Base-by-base conservation (phyloP, 2,888 invertebrate species). In the Mycalesis mineus region DNA sequence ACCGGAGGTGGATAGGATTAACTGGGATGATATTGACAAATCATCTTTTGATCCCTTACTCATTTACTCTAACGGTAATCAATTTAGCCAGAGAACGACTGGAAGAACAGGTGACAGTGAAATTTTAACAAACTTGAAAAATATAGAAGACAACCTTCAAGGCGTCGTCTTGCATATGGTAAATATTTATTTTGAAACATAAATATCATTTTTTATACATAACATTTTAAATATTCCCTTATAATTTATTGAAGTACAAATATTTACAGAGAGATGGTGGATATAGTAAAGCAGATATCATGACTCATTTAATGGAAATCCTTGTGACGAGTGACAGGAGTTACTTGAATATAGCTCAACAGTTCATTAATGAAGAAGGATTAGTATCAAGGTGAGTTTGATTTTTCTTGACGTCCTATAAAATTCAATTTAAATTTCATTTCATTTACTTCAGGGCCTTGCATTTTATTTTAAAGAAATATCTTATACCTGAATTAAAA, bases 31-130 rank as follows among this genome's bases (percentile, higher is more conserved):
- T 36, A 77, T 88, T 37, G 74, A 91, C 51, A 74, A 84, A 54
- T 78, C 84, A 48, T 90, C 91, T 33, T 94, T 92, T 66, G 87
- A 92, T 70, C 92, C 94, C 8, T 89, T 90, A 73, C 74, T 94
- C 65, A 84, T 91, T 61, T 91, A 92, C 73, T 91, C 91, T 57
- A 93, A 93, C 66, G 94, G 94, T 44, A 78, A 92, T 53, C 91
- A 91, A 50, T 93, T 93, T 80, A 90, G 91, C 29, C 84, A 85
- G 65, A 91, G 92, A 72, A 87, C 33, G 11, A 7, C 87, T 47
- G 82, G 82, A 65, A 73, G 80, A 49, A 75, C 84, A 58, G 70
- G 81, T 56, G 86, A 85, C 47, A 73, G 67, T 59, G 77, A 79
- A 62, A 73, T 77, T 36, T 55, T 76, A 67, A 74, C 60, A 55